Evolutionary conservation across 2,113 vertebrate genomes (phyloP).

Genomic region (Centropus unirufus): DNA sequence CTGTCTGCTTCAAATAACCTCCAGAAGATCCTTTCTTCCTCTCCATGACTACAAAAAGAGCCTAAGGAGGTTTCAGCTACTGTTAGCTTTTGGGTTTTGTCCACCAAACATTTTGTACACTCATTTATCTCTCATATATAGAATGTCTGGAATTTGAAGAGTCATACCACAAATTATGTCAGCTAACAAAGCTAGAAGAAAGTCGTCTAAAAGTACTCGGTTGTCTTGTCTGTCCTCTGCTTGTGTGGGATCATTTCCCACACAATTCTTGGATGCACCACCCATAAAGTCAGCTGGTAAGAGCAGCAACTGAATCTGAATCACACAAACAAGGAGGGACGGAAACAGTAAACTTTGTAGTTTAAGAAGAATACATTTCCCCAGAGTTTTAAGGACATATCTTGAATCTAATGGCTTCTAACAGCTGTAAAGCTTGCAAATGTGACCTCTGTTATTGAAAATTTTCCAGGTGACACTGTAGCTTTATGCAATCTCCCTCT

Average conservation of each 20-base stretch:
- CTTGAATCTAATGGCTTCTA: not conserved
- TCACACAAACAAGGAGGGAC: conserved; percentile 1
- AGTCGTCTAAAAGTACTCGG: not conserved
- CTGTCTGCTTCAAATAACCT: not conserved
- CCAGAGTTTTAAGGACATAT: not conserved
- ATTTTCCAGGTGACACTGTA: not conserved
- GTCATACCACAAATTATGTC: not conserved
- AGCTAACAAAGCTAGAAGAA: not conserved
- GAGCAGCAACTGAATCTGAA: conserved; percentile 19
- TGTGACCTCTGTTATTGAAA: not conserved
- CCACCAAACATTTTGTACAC: not conserved
- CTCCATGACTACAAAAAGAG: not conserved
- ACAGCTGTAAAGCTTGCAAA: not conserved
- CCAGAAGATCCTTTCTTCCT: not conserved
- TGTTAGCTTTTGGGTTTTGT: not conserved
- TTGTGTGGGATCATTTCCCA: not conserved
- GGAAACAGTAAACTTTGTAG: conserved; percentile 14
- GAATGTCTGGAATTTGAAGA: not conserved
- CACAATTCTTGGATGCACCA: not conserved
- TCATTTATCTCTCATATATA: not conserved
- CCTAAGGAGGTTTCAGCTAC: not conserved
- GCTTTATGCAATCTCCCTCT: not conserved
- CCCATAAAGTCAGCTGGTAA: conserved; percentile 39
- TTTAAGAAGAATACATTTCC: not conserved
- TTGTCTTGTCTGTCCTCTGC: not conserved